Evolutionary conservation across 2,797 vertebrate genomes (phyloP), one percentile per base, ranked within the genome.

Genomic region (Arnoldichthys spilopterus): DNA sequence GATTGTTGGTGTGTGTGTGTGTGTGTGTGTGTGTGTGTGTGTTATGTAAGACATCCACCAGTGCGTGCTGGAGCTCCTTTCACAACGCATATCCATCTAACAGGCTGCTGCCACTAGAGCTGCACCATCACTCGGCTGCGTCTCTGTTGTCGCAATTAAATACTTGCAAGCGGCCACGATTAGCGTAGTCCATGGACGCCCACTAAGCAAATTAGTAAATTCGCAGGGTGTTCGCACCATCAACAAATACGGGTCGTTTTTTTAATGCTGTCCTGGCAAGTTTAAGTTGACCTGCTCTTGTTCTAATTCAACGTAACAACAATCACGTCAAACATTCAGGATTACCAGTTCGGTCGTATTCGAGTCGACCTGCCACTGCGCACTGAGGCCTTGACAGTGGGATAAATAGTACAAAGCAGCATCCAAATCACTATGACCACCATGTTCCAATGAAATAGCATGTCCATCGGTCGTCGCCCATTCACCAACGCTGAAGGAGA

Each of bases 1-100:
- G 30, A 15, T 45, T 45, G 2, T 37, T 8, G 26, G 24, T n/a
- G n/a, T n/a, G 47, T 72, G 26, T 37, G 53, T 63, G 18, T 43
- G 59, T 72, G 68, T n/a, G n/a, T n/a, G n/a, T n/a, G n/a, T n/a
- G n/a, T n/a, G n/a, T n/a, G n/a, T 40, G 53, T 24, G 67, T 45
- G 64, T 70, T 64, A 71, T 24, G 49, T 78, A 70, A 68, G 15
- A 22, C 16, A 81, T 71, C 43, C 40, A 77, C 2, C 53, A 59
- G 59, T 63, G 62, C 13, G n/a, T 76, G 68, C 53, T 73, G 62
- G 54, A 72, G 68, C 22, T 53, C 79, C 24, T 61, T 56, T 18
- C 66, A 45, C 61, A 22, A 51, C 30, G 51, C 62, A 18, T 43
- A 61, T 62, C 62, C 56, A 64, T 26, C 68, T 26, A 76, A 45